Evolutionary conservation across 2,113 vertebrate genomes (phyloP).

Genomic region (Cichladusa arquata): DNA sequence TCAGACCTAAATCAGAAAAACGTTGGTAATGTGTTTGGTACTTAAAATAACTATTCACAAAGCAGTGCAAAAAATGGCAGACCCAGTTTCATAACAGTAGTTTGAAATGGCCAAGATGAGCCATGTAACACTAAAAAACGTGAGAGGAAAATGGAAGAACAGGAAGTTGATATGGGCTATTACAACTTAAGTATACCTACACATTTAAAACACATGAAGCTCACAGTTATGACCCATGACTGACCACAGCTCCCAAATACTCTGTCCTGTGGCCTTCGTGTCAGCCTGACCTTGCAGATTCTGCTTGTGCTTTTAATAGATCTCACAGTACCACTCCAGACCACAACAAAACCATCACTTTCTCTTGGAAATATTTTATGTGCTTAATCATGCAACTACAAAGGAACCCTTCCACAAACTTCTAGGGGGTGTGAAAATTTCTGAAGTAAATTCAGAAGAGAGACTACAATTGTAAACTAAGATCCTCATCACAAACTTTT

Average conservation of each 20-base stretch:
- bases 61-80: not conserved
- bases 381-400: not conserved
- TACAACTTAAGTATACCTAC: not conserved
- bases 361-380: not conserved
- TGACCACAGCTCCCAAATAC: not conserved
- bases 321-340: not conserved
- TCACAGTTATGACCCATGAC: not conserved
- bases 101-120: not conserved
- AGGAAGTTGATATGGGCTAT: not conserved
- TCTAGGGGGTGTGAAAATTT: not conserved
- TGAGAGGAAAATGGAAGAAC: not conserved
- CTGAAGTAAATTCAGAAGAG: not conserved
- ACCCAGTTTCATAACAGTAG: not conserved
- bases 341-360: not conserved
- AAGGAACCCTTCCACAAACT: not conserved
- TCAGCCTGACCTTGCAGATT: not conserved
- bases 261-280: not conserved
- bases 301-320: not conserved
- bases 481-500: not conserved
- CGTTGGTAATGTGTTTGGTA: not conserved
- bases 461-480: not conserved
- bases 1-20: not conserved
- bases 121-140: not conserved
- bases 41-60: not conserved
- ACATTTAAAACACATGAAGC: not conserved